Evolutionary conservation across 2,888 invertebrate genomes (phyloP).

Genomic region (Automeris io): DNA sequence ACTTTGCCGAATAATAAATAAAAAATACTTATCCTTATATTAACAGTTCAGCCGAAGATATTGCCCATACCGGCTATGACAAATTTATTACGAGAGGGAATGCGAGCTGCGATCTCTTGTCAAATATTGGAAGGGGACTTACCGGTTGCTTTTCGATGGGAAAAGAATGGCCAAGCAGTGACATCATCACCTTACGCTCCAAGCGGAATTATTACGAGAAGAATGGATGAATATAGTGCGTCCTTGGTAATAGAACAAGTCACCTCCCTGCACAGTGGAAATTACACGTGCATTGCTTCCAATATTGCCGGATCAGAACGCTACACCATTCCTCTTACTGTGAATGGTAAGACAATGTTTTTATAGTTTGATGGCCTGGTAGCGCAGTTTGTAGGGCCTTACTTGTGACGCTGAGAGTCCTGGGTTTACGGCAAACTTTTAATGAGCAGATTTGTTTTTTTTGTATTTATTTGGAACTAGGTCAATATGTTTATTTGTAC

Average conservation of each 20-base stretch:
- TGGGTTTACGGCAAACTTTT: too few species aligned
- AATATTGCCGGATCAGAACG: conserved; percentile 89
- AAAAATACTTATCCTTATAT: neutral
- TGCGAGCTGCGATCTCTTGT: conserved; percentile 93
- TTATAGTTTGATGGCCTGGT: too few species aligned
- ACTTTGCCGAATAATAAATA: too few species aligned
- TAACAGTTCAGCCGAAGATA: conserved; percentile 87
- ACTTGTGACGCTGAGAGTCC: too few species aligned
- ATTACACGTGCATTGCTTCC: conserved; percentile 94
- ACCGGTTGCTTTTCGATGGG: conserved; percentile 94
- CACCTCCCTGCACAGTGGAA: conserved; percentile 90
- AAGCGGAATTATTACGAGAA: conserved; percentile 64
- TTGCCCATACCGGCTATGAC: conserved; percentile 90
- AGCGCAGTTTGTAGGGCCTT: too few species aligned
- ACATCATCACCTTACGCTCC: conserved; percentile 78
- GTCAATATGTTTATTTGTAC: too few species aligned
- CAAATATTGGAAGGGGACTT: conserved; percentile 95
- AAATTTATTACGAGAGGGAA: conserved; percentile 87
- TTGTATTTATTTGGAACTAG: too few species aligned
- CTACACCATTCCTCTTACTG: conserved; percentile 87
- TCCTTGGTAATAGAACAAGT: conserved; percentile 91
- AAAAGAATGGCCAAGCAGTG: conserved; percentile 89
- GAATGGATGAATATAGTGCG: conserved; percentile 90
- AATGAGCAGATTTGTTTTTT: too few species aligned
- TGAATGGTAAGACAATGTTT: conserved; percentile 80